Evolutionary conservation across 2,113 vertebrate species (phyloP).

Genomic region (Tupaia chinensis): DNA sequence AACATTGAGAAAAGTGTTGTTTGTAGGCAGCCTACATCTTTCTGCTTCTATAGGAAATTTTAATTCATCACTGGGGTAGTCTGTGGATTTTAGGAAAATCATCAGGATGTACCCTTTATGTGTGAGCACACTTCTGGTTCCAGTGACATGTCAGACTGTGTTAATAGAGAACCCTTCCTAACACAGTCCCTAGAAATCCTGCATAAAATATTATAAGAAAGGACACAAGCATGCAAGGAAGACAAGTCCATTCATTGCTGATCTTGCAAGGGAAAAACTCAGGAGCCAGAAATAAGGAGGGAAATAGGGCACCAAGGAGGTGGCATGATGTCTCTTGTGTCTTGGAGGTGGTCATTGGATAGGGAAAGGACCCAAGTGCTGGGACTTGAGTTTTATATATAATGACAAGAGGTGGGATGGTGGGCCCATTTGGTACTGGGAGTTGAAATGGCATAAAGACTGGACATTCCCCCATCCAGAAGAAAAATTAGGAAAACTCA

Average conservation of each 20-base stretch:
- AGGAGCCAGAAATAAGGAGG: neutral
- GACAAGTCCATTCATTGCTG: neutral
- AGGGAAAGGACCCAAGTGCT: neutral
- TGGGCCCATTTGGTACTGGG: neutral
- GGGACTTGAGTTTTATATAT: neutral
- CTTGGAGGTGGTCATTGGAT: neutral
- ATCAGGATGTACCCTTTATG: neutral
- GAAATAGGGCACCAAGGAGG: neutral
- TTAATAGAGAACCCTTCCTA: neutral
- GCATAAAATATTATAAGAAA: constrained; percentile 17
- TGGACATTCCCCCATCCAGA: neutral
- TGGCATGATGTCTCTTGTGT: neutral
- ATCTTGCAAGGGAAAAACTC: neutral
- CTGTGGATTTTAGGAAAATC: constrained; percentile 9
- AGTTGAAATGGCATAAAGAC: neutral
- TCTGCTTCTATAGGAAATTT: neutral
- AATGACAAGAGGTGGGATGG: neutral
- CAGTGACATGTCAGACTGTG: neutral
- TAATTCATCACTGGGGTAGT: neutral
- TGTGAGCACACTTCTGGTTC: neutral
- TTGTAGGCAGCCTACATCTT: neutral
- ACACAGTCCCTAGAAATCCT: neutral
- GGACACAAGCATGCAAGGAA: neutral
- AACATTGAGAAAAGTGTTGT: neutral
- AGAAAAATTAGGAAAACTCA: neutral